These are phyloP conservation scores for Bombus superbus DNA, from an alignment of 1,140 invertebrate genomes.

Conservation along the genomic window DNA sequence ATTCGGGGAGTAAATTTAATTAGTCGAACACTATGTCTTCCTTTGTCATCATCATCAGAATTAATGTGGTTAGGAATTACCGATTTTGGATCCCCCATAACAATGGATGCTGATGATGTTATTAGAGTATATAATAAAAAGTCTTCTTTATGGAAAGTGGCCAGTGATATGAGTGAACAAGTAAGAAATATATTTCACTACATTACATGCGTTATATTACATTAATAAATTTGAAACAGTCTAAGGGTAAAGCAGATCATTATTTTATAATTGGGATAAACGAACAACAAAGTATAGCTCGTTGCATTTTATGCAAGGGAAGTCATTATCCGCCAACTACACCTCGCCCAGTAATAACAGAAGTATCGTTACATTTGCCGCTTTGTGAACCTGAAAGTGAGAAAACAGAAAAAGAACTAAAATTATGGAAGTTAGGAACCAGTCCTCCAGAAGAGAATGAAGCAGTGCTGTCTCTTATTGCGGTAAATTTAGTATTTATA, in stretches of 20 bases:
- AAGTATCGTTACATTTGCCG: conserved; percentile 88
- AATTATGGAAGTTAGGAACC: conserved; percentile 86
- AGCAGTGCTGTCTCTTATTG: conserved; percentile 94
- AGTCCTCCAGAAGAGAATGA: conserved; percentile 87
- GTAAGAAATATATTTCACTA: conserved; percentile 77
- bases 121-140: conserved; percentile 86
- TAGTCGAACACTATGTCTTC: conserved; percentile 84
- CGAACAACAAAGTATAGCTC: conserved; percentile 89
- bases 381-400: conserved; percentile 92
- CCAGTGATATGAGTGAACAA: conserved; percentile 88
- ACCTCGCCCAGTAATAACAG: conserved; percentile 91
- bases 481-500: conserved; percentile 84
- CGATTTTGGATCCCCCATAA: conserved; percentile 89
- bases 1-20: conserved; percentile 77
- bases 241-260: conserved; percentile 89
- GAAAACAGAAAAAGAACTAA: conserved; percentile 92
- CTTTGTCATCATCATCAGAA: conserved; percentile 87
- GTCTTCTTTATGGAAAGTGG: conserved; percentile 90
- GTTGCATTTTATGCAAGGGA: conserved; percentile 94
- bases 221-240: conserved; percentile 78
- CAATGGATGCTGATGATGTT: conserved; percentile 87
- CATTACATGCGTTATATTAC: conserved; percentile 21
- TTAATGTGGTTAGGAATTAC: conserved; percentile 93
- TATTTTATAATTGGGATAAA: conserved; percentile 91
- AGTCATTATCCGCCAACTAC: conserved; percentile 92